phyloP scores from a whole-genome alignment of 2,888 invertebrate genomes.

The Himalopsyche kuldschensis region DNA sequence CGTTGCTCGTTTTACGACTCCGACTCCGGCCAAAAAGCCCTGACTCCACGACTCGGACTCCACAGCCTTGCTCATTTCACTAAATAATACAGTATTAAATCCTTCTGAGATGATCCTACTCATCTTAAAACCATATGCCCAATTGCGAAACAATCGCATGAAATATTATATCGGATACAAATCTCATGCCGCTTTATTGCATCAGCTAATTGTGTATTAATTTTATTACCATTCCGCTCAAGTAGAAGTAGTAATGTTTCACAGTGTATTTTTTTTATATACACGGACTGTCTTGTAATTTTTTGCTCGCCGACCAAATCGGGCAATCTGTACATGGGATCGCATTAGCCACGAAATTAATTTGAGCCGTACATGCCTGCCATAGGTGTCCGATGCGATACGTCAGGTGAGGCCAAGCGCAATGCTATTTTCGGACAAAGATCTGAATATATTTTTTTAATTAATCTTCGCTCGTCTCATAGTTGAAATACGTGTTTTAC shows the following conservation, averaged over 20 bases:
- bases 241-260: background rate
- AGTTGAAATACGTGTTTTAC: no score
- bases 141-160: background rate
- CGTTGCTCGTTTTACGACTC: no score
- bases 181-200: background rate
- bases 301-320: background rate
- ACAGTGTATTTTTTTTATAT: background rate
- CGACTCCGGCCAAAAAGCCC: no score
- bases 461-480: no score
- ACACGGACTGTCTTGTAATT: background rate
- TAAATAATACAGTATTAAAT: background rate
- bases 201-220: constrained; percentile 1
- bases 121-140: background rate
- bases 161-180: background rate
- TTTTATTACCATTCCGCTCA: background rate
- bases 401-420: background rate
- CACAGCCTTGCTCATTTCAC: no score
- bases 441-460: no score
- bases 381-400: background rate
- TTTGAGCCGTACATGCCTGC: background rate
- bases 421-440: background rate
- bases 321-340: background rate
- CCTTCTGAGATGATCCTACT: background rate
- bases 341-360: constrained; percentile 1
- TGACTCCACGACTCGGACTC: no score